phyloP scores from a whole-genome alignment of 2,113 vertebrate species.

The mouse (Mus musculus) region GRCm39 chrX:81617001-81617500 shows the following conservation, averaged over 20 bases:
- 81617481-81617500: background rate
- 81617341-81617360: background rate
- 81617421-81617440: background rate
- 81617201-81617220: background rate
- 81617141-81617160: too few species aligned
- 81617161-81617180: too few species aligned
- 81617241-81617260: background rate
- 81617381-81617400: background rate
- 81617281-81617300: background rate
- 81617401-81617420: background rate
- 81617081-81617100: too few species aligned
- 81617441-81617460: background rate
- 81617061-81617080: too few species aligned
- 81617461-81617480: too few species aligned
- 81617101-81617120: too few species aligned
- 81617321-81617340: background rate
- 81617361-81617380: background rate
- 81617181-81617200: too few species aligned
- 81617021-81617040: too few species aligned
- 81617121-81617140: too few species aligned
- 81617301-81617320: background rate
- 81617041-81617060: too few species aligned
- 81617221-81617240: background rate
- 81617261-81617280: background rate
- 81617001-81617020: too few species aligned